Evolutionary conservation across 1,140 invertebrate genomes (phyloP).

Genomic region (Yoshiicerus persimilis): DNA sequence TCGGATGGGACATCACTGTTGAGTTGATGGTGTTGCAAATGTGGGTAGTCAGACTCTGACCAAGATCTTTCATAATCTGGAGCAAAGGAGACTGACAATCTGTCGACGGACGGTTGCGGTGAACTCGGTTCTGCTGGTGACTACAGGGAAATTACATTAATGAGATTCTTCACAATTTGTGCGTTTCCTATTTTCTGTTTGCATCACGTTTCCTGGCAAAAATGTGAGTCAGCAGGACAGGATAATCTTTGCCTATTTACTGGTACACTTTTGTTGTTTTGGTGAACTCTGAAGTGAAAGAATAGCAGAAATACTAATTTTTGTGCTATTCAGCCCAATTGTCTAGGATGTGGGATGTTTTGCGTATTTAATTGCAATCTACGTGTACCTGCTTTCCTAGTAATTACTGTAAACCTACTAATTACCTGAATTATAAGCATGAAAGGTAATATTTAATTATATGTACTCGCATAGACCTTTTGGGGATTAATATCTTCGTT

Average conservation of each 20-base stretch:
- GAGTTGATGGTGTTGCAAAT: constrained; percentile 29
- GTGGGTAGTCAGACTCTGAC: constrained; percentile 42
- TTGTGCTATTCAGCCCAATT: not conserved
- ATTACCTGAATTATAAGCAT: too few species aligned
- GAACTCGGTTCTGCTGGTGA: constrained; percentile 57
- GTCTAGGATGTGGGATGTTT: not conserved
- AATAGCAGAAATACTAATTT: too few species aligned
- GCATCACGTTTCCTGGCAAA: not conserved
- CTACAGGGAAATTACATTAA: constrained; percentile 1
- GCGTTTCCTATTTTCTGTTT: not conserved
- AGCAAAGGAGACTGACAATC: constrained; percentile 70
- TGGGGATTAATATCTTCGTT: not conserved
- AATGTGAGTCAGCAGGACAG: not conserved
- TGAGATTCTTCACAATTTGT: not conserved
- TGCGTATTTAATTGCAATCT: too few species aligned
- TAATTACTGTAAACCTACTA: not conserved
- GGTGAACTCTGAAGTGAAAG: too few species aligned
- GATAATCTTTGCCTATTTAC: not conserved
- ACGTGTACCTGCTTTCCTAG: not conserved
- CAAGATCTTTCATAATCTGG: constrained; percentile 52
- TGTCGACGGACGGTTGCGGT: constrained; percentile 66
- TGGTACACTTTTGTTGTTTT: too few species aligned
- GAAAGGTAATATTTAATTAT: not conserved
- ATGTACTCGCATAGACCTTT: too few species aligned
- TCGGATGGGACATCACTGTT: constrained; percentile 47